Base-by-base conservation (phyloP, 2,888 invertebrate genomes). In the Gymnoscelis rufifasciata region DNA sequence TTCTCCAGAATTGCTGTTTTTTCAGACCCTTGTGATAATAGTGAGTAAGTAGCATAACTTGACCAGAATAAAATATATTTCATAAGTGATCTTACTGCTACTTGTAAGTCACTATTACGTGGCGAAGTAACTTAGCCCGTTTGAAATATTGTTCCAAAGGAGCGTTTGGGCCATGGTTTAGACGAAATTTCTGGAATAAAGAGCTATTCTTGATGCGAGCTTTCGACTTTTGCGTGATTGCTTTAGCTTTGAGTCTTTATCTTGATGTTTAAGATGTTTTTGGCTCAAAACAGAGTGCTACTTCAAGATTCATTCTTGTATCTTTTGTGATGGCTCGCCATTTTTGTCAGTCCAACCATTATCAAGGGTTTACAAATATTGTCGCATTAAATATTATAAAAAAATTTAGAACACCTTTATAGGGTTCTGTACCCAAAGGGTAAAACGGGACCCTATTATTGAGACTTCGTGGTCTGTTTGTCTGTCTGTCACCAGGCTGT, bases 71-170 rank as follows among this genome's bases (percentile, higher is more conserved):
- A 13, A 7, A 6, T n/a, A 5, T 10, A 4, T 2, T 40, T 23
- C 10, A n/a, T n/a, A n/a, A 42, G 31, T 44, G 24, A n/a, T 1
- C 2, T 24, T 44, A 49, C 48, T 44, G 40, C 13, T 10, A 12
- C 10, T 2, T n/a, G 14, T 26, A 15, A 7, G 10, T 13, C 3
- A 23, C 2, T 23, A 33, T 10, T 27, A 35, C 43, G 29, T 10
- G 36, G 13, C 39, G 23, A 14, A 38, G 45, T 30, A 43, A 63
- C 55, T 62, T 59, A 48, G 49, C 56, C 51, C 43, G 62, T 60
- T 62, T 71, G 62, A 64, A 65, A 64, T 68, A 66, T 62, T 59
- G 61, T 64, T 50, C 59, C 52, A 58, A 58, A 56, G 52, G 53
- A 51, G 53, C 54, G 62, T 57, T 60, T 33, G 53, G 38, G 43